Evolutionary conservation across 2,113 vertebrate genomes (phyloP), one percentile per base, ranked within the genome.

Genomic region (Leuciscus idus): DNA sequence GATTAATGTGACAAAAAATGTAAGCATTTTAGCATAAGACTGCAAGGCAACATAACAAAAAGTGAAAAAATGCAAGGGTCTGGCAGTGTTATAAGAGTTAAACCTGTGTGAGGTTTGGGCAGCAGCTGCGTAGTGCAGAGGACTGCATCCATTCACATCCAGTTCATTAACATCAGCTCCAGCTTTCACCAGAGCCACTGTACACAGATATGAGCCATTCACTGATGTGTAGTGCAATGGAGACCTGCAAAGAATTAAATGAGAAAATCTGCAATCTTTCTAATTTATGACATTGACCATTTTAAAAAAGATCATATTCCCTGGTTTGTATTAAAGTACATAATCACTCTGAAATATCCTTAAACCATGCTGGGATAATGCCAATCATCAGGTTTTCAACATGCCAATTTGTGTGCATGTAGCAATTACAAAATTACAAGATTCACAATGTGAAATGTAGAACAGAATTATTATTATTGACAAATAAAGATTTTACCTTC

Each of bases 151-250:
- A 89, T 95, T 97, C 80, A 95, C 94, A 89, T 99, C 98, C 0
- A 94, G 91, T 90, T 97, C 97, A 0, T 97, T 97, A 89, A 97
- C 94, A 36, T 95, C 94, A 1, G 96, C 96, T 50, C 98, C 97
- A 0, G 96, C 96, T 3, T 95, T 97, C 84, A 98, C 96, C 93
- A 99, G 91, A 0, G 96, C 95, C 88, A 97, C 95, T 0, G 95
- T 96, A 87, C 97, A 98, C 91, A 97, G 96, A 89, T 97, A 98
- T 88, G 95, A 97, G 88, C 97, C 97, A 0, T 97, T 98, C 84
- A 97, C 97, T 17, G 97, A 95, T 48, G 98, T 95, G 12, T 99
- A 99, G 96, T 99, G 98, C 94, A 99, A 93, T 55, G 98, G 94
- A 89, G 97, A 96, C 93, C 98, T 99, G 90, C 1, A 1, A 50